A percentile compares a stretch with the other conserved stretches of the same genome.
These are phyloP conservation scores for Tetragonula carbonaria DNA, from an alignment of 2,888 invertebrate genomes.

Conservation along the genomic window DNA sequence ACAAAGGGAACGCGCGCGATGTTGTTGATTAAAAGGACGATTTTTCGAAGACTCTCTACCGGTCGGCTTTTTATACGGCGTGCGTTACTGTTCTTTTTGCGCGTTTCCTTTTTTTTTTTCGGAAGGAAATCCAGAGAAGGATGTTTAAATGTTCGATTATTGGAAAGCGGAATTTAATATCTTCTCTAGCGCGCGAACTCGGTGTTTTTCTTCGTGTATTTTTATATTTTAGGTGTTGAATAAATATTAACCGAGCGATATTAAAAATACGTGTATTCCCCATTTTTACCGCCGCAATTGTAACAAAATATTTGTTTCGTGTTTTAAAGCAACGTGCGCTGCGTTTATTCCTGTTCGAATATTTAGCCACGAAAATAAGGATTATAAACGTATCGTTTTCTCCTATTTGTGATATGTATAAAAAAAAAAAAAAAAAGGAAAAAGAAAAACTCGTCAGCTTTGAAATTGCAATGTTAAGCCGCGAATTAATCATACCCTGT, in stretches of 20 bases:
- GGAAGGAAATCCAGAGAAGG: too few species aligned
- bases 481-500: background rate
- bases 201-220: constrained; percentile 16
- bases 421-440: background rate
- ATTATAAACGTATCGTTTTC: background rate
- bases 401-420: background rate
- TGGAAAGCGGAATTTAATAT: background rate
- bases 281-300: constrained; percentile 26
- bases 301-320: constrained; percentile 39
- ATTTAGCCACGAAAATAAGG: constrained; percentile 9
- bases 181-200: background rate
- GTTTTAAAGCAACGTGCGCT: constrained; percentile 5
- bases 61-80: too few species aligned
- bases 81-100: too few species aligned
- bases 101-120: background rate
- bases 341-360: constrained; percentile 25
- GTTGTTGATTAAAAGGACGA: background rate
- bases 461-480: background rate
- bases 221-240: constrained; percentile 5
- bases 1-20: too few species aligned
- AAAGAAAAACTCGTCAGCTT: background rate
- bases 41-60: background rate
- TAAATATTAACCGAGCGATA: constrained; percentile 17
- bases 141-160: constrained; percentile 1
- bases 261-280: constrained; percentile 15